Conservation (phyloP, 1,140 invertebrate species). For the Gryon sp. region DNA sequence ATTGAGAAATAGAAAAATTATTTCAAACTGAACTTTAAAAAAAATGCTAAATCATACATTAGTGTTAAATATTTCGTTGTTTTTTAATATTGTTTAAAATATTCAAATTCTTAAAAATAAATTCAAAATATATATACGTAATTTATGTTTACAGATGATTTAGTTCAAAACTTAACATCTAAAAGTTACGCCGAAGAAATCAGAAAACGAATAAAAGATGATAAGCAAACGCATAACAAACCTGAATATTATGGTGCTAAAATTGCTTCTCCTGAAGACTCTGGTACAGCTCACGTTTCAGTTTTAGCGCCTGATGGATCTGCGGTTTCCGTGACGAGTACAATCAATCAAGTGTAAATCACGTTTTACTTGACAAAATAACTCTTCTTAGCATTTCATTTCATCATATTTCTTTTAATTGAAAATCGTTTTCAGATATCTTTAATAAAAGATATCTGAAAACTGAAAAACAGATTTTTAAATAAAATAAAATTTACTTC, state of each 20-base stretch:
- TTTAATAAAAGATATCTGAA: too few relatives aligned
- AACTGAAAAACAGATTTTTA: too few relatives aligned
- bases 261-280: slow-evolving; percentile 81
- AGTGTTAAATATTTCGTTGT: too few relatives aligned
- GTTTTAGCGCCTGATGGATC: slow-evolving; percentile 91
- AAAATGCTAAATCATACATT: too few relatives aligned
- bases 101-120: slow-evolving; percentile 2
- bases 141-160: slow-evolving; percentile 79
- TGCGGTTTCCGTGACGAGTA: slow-evolving; percentile 93
- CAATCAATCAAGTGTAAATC: slow-evolving; percentile 92
- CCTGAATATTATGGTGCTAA: slow-evolving; percentile 86
- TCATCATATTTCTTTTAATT: too few relatives aligned
- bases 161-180: slow-evolving; percentile 82
- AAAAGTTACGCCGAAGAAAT: slow-evolving; percentile 83
- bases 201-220: slow-evolving; percentile 81
- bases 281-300: slow-evolving; percentile 93
- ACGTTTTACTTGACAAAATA: slow-evolving; percentile 20
- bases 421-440: too few relatives aligned
- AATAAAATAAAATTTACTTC: too few relatives aligned
- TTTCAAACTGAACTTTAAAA: too few relatives aligned
- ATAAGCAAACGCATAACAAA: slow-evolving; percentile 85
- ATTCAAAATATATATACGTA: slow-evolving; percentile 1
- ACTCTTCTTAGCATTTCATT: too few relatives aligned
- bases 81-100: slow-evolving; percentile 4
- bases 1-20: too few relatives aligned